Evolutionary conservation across 2,113 vertebrate species (phyloP).

Genomic region (Dendrocopos noguchii): DNA sequence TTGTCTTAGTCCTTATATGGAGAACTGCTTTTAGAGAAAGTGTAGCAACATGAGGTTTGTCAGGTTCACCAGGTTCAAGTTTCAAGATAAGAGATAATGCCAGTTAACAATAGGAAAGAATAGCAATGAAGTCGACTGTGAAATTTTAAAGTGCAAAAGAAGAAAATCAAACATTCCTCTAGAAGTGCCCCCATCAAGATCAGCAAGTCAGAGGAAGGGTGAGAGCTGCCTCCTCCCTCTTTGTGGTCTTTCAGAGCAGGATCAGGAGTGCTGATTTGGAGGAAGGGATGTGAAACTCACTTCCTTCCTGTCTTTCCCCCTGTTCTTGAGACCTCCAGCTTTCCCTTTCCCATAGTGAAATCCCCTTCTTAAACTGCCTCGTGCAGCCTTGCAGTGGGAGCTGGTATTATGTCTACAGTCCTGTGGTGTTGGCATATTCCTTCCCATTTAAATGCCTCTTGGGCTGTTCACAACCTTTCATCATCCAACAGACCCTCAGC

Average conservation of each 20-base stretch:
- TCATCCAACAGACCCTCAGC: neutral
- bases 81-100: neutral
- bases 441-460: neutral
- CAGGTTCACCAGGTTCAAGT: neutral
- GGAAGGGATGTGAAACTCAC: neutral
- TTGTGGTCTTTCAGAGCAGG: neutral
- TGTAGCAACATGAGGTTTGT: neutral
- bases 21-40: neutral
- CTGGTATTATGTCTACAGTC: neutral
- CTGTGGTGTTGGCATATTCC: neutral
- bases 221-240: neutral
- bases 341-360: neutral
- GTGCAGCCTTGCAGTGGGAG: neutral
- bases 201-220: neutral
- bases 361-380: neutral
- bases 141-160: neutral
- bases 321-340: neutral
- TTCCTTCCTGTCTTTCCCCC: neutral
- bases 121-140: neutral
- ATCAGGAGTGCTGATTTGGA: neutral
- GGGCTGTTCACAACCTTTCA: neutral
- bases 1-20: neutral
- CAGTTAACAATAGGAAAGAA: neutral
- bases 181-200: neutral
- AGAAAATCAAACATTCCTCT: neutral